These are phyloP conservation scores for Bothrops jararaca DNA, from an alignment of 2,113 vertebrate genomes.

Conservation along the genomic window DNA sequence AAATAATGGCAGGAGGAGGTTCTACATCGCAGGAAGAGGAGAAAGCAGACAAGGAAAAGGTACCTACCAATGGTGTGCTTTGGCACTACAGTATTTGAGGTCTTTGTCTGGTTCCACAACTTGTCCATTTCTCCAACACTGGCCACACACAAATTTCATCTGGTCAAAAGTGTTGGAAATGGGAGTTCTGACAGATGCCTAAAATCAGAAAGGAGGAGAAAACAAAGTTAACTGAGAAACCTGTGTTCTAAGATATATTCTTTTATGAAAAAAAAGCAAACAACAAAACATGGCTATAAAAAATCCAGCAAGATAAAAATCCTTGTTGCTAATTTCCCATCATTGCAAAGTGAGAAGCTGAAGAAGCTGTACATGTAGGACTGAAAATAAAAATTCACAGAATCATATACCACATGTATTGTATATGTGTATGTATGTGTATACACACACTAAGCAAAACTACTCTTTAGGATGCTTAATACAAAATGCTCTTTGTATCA, in stretches of 20 bases:
- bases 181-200: conserved; percentile 63
- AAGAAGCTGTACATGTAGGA: background rate
- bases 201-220: background rate
- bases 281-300: background rate
- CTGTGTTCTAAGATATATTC: background rate
- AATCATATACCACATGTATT: background rate
- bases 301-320: background rate
- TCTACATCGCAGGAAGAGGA: background rate
- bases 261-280: background rate
- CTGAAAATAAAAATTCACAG: background rate
- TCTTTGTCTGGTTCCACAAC: conserved; percentile 86
- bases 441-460: no score
- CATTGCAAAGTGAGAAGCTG: background rate
- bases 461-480: background rate
- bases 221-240: background rate
- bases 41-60: conserved; percentile 19
- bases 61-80: conserved; percentile 85
- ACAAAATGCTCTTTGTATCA: background rate
- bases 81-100: conserved; percentile 88
- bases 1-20: background rate
- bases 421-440: background rate
- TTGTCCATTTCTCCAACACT: conserved; percentile 84
- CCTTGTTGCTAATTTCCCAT: background rate
- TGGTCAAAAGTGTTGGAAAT: conserved; percentile 74
- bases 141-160: conserved; percentile 90